phyloP scores from a whole-genome alignment of 2,113 vertebrate species.

The Lates calcarifer region DNA sequence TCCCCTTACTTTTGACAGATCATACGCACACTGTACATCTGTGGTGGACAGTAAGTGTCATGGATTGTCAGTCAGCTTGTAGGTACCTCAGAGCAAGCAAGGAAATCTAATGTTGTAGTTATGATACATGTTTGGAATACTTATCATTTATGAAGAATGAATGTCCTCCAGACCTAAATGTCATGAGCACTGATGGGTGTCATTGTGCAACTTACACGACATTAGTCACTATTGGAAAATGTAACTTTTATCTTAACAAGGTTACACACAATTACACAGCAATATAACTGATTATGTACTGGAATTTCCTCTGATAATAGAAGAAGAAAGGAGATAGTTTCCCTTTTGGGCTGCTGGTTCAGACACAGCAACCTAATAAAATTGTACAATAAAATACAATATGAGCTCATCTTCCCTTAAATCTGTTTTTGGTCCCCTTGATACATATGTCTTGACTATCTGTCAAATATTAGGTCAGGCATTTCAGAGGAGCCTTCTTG shows the following conservation, averaged over 20 bases:
- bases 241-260: constrained; percentile 10
- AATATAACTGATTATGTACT: background rate
- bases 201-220: background rate
- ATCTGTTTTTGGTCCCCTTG: constrained; percentile 61
- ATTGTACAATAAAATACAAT: constrained; percentile 45
- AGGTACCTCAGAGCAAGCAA: background rate
- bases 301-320: constrained; percentile 31
- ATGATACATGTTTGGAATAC: background rate
- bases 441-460: constrained; percentile 67
- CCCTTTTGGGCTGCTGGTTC: constrained; percentile 14
- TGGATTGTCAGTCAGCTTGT: background rate
- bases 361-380: constrained; percentile 37
- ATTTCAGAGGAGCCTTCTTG: constrained; percentile 67
- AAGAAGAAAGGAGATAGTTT: constrained; percentile 27
- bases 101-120: background rate
- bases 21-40: background rate
- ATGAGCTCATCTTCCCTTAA: constrained; percentile 51
- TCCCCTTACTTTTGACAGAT: constrained; percentile 36
- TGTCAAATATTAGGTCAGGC: constrained; percentile 79
- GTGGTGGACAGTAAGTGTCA: background rate
- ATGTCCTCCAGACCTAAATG: background rate
- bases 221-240: background rate
- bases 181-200: background rate
- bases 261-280: constrained; percentile 16
- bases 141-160: background rate